Base-by-base conservation (phyloP, 1,140 invertebrate genomes). In the Oscheius sp. region DNA sequence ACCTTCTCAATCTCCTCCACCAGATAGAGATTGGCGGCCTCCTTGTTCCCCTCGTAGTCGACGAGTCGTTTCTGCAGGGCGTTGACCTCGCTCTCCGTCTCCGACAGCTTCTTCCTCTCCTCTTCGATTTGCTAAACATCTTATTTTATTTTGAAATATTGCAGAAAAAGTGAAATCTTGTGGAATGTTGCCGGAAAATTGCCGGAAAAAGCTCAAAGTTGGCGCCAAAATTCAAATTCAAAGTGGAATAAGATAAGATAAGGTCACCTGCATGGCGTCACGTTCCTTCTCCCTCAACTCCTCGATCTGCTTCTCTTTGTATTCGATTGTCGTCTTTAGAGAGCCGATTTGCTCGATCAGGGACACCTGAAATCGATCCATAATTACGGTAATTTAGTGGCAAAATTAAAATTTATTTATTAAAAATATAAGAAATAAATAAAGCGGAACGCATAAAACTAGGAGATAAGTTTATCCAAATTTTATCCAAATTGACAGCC, bases 321-420 rank as follows among this genome's bases (percentile, higher is more conserved):
- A 55, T 26, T 55, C 49, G 49, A 55, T 55, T 55, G 49, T 55
- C 7, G 15, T 55, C 49, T 55, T 55, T 23, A 55, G 28, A 55
- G 49, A 15, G 23, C 49, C 49, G 4, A 55, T 7, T 23, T 55
- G 49, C 28, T 55, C 49, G 7, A 55, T 7, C 7, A 26, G 15
- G 7, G 49, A 23, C 23, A 7, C 23, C 49, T 55, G 28, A 7
- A 55, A 55, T 13, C 7, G 23, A 55, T 55, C n/a, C n/a, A n/a
- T n/a, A n/a, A n/a, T n/a, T n/a, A n/a, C n/a, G n/a, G n/a, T n/a
- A n/a, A n/a, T n/a, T n/a, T n/a, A n/a, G n/a, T n/a, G n/a, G n/a
- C n/a, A n/a, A n/a, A n/a, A n/a, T n/a, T n/a, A n/a, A n/a, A n/a
- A n/a, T n/a, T n/a, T n/a, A n/a, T n/a, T n/a, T n/a, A n/a, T n/a